phyloP scores from a whole-genome alignment of 2,888 invertebrate genomes.

The Mamestra brassicae region DNA sequence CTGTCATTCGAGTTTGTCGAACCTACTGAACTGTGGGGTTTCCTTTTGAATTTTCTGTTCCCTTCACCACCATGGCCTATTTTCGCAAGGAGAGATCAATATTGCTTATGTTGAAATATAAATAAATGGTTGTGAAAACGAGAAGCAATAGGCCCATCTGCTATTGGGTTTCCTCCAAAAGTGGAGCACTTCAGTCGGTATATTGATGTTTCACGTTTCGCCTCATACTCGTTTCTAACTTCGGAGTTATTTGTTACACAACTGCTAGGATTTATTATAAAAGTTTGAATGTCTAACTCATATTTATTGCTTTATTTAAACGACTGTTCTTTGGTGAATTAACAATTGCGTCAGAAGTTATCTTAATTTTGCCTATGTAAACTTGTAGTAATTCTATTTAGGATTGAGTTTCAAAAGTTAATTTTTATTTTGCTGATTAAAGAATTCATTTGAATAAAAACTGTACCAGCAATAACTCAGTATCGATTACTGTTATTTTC shows the following conservation, averaged over 20 bases:
- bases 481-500: conserved; percentile 37
- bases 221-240: conserved; percentile 9
- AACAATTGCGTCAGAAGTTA: conserved; percentile 1
- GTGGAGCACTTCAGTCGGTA: neutral
- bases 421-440: neutral
- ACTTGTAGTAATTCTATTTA: neutral
- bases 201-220: conserved; percentile 1
- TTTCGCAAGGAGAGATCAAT: conserved; percentile 28
- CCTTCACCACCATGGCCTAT: conserved; percentile 11
- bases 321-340: conserved; percentile 8
- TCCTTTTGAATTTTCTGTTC: conserved; percentile 20
- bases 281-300: conserved; percentile 18
- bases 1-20: conserved; percentile 20
- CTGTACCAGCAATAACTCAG: conserved; percentile 1
- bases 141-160: neutral
- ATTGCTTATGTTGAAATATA: conserved; percentile 14
- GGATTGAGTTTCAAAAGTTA: conserved; percentile 1
- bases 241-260: conserved; percentile 12
- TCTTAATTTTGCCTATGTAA: conserved; percentile 11
- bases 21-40: conserved; percentile 20
- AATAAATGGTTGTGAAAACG: conserved; percentile 25
- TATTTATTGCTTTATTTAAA: conserved; percentile 21
- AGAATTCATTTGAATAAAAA: neutral
- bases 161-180: conserved; percentile 20
- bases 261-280: conserved; percentile 1